Evolutionary conservation across 2,888 invertebrate genomes (phyloP).

Genomic region (Ennomos fuscantarius): DNA sequence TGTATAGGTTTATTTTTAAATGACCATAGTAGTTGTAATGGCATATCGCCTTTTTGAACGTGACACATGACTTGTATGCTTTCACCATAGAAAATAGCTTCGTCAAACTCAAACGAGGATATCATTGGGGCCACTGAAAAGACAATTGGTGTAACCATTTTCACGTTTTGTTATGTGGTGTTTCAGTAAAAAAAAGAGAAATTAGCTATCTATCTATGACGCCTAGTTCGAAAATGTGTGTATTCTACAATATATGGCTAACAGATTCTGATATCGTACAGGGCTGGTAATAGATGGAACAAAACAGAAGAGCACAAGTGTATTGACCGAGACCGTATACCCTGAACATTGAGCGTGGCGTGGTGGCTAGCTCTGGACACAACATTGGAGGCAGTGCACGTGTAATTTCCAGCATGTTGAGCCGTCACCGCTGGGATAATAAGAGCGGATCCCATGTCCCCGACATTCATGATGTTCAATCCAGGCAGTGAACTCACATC

Average conservation of each 20-base stretch:
- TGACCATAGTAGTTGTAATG: slow-evolving; percentile 88
- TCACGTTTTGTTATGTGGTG: too few relatives aligned
- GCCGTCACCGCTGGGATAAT: slow-evolving; percentile 89
- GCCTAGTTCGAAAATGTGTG: slow-evolving; percentile 8
- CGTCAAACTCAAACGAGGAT: slow-evolving; percentile 85
- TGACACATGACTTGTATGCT: slow-evolving; percentile 85
- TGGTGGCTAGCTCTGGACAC: slow-evolving; percentile 86
- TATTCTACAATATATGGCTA: slow-evolving; percentile 17
- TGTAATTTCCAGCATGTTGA: slow-evolving; percentile 88
- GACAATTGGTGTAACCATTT: slow-evolving; percentile 27
- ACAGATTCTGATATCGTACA: slow-evolving; percentile 8
- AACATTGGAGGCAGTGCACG: slow-evolving; percentile 87
- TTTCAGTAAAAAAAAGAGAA: too few relatives aligned
- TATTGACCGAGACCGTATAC: slow-evolving; percentile 73
- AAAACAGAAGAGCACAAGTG: slow-evolving; percentile 62
- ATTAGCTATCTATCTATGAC: too few relatives aligned
- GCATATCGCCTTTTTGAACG: slow-evolving; percentile 88
- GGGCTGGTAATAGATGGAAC: slow-evolving; percentile 48
- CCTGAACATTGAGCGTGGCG: slow-evolving; percentile 87
- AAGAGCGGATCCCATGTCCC: slow-evolving; percentile 87
- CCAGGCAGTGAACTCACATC: slow-evolving; percentile 84
- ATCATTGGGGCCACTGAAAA: slow-evolving; percentile 86
- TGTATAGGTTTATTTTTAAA: slow-evolving; percentile 85
- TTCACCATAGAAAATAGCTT: slow-evolving; percentile 84
- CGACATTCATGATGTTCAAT: slow-evolving; percentile 87